Evolutionary conservation across 2,113 vertebrate genomes (phyloP).

Genomic region (Neopipo cinnamomea): DNA sequence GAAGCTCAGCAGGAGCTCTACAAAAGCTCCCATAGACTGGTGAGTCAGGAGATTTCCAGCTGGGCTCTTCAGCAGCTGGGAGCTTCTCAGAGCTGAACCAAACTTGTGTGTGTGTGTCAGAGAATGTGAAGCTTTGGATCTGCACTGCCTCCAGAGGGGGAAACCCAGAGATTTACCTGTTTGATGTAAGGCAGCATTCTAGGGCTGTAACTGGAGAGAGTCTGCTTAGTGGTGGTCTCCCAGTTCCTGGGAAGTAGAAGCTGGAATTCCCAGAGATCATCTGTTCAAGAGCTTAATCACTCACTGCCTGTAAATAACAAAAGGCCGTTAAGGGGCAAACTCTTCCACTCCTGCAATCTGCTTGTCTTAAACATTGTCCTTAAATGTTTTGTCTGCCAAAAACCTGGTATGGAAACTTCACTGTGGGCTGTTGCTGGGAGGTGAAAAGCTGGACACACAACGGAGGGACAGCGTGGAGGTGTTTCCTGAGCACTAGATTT

Average conservation of each 20-base stretch:
- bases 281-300: background rate
- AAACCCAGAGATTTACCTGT: rapidly evolving
- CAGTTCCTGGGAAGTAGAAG: background rate
- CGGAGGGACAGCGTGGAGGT: background rate
- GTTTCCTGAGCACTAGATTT: background rate
- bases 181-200: background rate
- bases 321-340: background rate
- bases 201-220: too few relatives aligned
- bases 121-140: background rate
- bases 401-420: background rate
- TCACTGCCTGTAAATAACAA: background rate
- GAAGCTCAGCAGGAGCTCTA: background rate
- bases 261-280: background rate
- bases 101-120: background rate
- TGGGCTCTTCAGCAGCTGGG: background rate
- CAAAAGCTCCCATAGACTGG: background rate
- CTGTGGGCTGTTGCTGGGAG: background rate
- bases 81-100: background rate
- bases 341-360: background rate
- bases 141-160: too few relatives aligned
- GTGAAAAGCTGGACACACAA: background rate
- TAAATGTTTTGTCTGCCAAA: background rate
- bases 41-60: background rate
- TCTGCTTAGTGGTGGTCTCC: background rate
- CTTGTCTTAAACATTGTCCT: background rate